Base-by-base conservation (phyloP, 2,888 invertebrate species). In the Cremastinae sp. region DNA sequence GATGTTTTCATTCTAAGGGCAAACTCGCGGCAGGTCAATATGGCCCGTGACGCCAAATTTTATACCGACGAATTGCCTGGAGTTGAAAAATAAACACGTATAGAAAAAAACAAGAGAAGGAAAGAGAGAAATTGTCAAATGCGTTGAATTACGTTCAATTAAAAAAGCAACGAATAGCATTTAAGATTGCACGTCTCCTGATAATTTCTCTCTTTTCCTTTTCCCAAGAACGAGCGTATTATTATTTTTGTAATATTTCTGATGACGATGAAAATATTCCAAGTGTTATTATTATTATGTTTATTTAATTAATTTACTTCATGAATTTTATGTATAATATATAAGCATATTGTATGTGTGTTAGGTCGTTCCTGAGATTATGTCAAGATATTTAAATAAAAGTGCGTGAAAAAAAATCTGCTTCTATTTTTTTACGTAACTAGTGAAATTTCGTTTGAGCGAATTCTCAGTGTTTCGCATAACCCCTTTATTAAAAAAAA, bases 371-470 rank as follows among this genome's bases (percentile, higher is more conserved):
- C 28, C 41, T 68, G 64, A 62, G 62, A 14, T 51, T 20, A 45
- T 47, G 39, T 68, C 35, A 39, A 9, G 74, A 69, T 47, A 53
- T 55, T 74, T 61, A 1, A 77, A 74, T 74, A 77, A 74, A 77
- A 74, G 55, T 74, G 61, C 41, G 39, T 22, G 10, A 39, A 7
- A 69, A 51, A 41, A 43, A n/a, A 45, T 41, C 37, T 51, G 18
- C 18, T 22, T 9, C 9, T 16, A 62, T 37, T 7, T n/a, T n/a
- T n/a, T n/a, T n/a, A n/a, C n/a, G n/a, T n/a, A n/a, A n/a, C n/a
- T n/a, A n/a, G n/a, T n/a, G n/a, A n/a, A n/a, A n/a, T n/a, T n/a
- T n/a, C n/a, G n/a, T n/a, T n/a, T n/a, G n/a, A n/a, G n/a, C n/a
- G n/a, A n/a, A n/a, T n/a, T n/a, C n/a, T n/a, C n/a, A n/a, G n/a